phyloP scores from a whole-genome alignment of 2,113 vertebrate genomes.

The Solenodon paradoxus region DNA sequence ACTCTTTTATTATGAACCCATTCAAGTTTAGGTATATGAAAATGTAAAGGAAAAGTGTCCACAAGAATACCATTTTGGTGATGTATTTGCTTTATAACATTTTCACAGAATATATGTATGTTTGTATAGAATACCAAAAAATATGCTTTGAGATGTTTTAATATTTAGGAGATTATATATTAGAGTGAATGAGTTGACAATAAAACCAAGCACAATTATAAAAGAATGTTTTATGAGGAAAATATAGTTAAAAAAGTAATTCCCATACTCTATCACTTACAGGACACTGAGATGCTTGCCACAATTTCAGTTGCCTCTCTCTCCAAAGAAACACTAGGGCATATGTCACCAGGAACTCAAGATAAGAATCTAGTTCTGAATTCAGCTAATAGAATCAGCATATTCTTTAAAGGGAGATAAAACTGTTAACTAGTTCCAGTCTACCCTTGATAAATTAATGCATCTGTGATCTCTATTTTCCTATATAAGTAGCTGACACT shows the following conservation, averaged over 20 bases:
- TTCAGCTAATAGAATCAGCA: background rate
- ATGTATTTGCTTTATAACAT: background rate
- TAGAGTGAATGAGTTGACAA: background rate
- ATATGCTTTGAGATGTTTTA: background rate
- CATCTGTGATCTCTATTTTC: background rate
- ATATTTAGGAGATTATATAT: background rate
- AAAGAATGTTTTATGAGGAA: constrained; percentile 33
- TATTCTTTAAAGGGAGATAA: background rate
- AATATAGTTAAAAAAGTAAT: background rate
- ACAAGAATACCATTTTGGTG: background rate
- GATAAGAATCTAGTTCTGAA: constrained; percentile 29
- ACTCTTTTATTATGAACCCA: background rate
- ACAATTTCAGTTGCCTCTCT: background rate
- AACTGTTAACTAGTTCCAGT: background rate
- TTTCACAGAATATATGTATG: background rate
- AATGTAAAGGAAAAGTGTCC: background rate
- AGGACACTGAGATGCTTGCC: background rate
- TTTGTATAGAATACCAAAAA: constrained; percentile 12
- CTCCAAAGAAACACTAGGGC: background rate
- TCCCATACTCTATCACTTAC: background rate
- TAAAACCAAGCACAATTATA: background rate
- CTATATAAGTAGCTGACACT: background rate
- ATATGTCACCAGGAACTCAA: background rate
- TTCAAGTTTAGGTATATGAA: background rate
- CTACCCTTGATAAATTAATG: background rate